Evolutionary conservation across 2,113 vertebrate species (phyloP).

Genomic region (Labeo rohita): DNA sequence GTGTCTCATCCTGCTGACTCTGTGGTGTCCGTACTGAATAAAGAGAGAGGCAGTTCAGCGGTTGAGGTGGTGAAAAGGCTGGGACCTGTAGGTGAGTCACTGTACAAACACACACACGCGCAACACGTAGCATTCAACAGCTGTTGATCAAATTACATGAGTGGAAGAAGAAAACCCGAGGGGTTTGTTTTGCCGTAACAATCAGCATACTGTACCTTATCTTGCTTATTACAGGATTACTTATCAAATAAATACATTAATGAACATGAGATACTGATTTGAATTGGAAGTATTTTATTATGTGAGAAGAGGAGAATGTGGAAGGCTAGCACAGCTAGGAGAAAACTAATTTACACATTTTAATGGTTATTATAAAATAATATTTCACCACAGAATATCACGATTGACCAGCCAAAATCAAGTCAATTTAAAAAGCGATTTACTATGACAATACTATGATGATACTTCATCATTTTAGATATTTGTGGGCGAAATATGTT

Average conservation of each 20-base stretch:
- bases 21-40: constrained; percentile 96
- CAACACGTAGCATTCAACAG: background rate
- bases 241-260: background rate
- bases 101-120: background rate
- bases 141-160: background rate
- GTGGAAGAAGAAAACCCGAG: background rate
- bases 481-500: no score
- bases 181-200: background rate
- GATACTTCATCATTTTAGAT: background rate
- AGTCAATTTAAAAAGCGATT: background rate
- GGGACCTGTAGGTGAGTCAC: constrained; percentile 83
- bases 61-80: constrained; percentile 86
- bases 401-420: background rate
- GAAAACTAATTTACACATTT: background rate
- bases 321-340: no score
- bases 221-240: background rate
- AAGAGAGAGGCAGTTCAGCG: constrained; percentile 93
- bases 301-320: background rate
- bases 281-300: background rate
- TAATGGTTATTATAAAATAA: background rate
- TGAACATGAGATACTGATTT: background rate
- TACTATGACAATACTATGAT: background rate
- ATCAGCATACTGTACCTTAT: background rate
- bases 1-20: constrained; percentile 97
- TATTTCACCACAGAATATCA: background rate